A percentile compares a stretch with the other conserved stretches of the same genome.
Conservation (phyloP, 2,797 vertebrate genomes). For the Chelmon rostratus region DNA sequence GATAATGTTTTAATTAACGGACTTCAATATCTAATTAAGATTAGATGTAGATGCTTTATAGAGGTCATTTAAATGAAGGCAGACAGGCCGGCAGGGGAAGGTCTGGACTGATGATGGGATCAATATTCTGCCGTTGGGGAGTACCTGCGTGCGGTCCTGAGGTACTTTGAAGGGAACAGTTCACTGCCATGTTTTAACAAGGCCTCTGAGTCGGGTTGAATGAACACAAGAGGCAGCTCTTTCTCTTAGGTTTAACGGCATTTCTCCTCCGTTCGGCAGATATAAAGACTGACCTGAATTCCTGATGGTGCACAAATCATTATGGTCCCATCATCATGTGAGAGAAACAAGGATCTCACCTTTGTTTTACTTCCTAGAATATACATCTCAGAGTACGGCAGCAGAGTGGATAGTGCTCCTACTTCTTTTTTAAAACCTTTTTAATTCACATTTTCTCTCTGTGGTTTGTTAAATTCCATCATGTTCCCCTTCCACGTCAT, state of each 20-base stretch:
- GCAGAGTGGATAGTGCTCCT: not conserved
- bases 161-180: conserved; percentile 50
- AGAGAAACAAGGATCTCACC: not conserved
- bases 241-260: conserved; percentile 24
- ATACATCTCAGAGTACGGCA: not conserved
- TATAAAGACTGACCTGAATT: conserved; percentile 30
- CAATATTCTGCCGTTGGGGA: conserved; percentile 61
- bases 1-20: conserved; percentile 87
- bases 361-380: conserved; percentile 6
- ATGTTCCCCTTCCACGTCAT: too few relatives aligned
- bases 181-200: conserved; percentile 47
- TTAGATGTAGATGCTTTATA: conserved; percentile 82
- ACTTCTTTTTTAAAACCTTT: not conserved
- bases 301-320: conserved; percentile 21
- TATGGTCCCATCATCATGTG: not conserved
- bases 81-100: conserved; percentile 57
- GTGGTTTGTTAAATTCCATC: not conserved
- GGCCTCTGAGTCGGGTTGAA: conserved; percentile 32
- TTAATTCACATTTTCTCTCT: not conserved
- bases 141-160: conserved; percentile 48
- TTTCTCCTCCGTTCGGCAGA: conserved; percentile 14
- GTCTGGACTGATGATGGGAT: conserved; percentile 65
- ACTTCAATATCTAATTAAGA: conserved; percentile 87
- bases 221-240: conserved; percentile 16
- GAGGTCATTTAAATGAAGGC: conserved; percentile 80